These are phyloP conservation scores for Drymodes brunneopygia DNA, from an alignment of 2,113 vertebrate genomes.

Conservation along the genomic window DNA sequence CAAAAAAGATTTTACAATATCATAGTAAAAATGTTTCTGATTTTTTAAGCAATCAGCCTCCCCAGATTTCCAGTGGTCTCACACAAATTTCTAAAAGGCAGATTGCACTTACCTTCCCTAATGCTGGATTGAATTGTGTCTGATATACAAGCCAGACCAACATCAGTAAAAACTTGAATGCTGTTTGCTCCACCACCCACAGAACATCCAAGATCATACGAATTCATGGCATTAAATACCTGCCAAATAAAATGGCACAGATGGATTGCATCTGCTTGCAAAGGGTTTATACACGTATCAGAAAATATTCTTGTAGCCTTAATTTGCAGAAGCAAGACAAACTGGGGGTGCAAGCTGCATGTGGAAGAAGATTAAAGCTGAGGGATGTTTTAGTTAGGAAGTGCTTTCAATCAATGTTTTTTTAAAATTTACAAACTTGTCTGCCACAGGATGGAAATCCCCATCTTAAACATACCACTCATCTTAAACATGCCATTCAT, in stretches of 20 bases:
- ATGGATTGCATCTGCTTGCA: background rate
- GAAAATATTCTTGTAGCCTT: background rate
- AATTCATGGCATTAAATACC: constrained; percentile 79
- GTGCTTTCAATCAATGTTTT: background rate
- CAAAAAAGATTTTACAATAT: background rate
- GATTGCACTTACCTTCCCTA: background rate
- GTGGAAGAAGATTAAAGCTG: background rate
- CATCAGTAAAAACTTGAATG: constrained; percentile 65
- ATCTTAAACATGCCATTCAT: background rate
- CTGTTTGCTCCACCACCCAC: constrained; percentile 66
- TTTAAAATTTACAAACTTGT: background rate
- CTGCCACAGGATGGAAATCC: background rate
- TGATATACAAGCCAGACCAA: constrained; percentile 62
- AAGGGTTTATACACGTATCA: background rate
- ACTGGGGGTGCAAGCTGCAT: background rate
- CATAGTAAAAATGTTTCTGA: background rate
- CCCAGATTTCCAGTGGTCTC: background rate
- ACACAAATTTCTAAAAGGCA: background rate
- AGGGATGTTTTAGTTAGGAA: background rate
- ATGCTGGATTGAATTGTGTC: background rate
- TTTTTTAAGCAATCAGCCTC: background rate
- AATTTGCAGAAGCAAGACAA: background rate
- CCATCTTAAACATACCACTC: background rate
- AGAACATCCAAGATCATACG: constrained; percentile 79
- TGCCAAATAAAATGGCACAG: constrained; percentile 33